Percentiles rank a stretch among this genome's conserved stretches.
Evolutionary conservation across 2,797 vertebrate genomes (phyloP).

Genomic region (Eptatretus atami): DNA sequence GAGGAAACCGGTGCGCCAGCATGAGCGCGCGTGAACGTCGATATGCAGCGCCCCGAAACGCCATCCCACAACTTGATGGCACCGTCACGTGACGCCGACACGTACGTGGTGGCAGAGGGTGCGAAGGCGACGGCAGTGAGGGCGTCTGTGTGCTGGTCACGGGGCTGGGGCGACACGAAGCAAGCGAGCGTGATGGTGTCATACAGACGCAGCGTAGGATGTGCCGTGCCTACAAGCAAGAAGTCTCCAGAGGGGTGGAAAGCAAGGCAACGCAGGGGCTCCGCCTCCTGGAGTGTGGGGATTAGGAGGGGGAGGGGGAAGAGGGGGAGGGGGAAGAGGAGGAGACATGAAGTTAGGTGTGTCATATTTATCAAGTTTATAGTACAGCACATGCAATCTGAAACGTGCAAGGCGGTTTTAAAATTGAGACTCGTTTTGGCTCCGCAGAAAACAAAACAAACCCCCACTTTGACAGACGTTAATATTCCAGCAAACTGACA

Average conservation of each 20-base stretch:
- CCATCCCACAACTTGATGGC: conserved; percentile 96
- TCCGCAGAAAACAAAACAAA: too few relatives aligned
- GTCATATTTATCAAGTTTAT: neutral
- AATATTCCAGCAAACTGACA: too few relatives aligned
- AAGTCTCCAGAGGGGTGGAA: conserved; percentile 92
- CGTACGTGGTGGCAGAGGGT: conserved; percentile 59
- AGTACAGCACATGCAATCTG: too few relatives aligned
- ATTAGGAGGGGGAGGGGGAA: neutral
- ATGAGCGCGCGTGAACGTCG: conserved; percentile 70
- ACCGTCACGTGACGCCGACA: conserved; percentile 75
- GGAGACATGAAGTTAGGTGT: neutral
- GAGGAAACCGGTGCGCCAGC: conserved; percentile 86
- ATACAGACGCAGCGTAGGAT: conserved; percentile 69
- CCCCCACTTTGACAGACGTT: too few relatives aligned
- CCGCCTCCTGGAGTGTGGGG: conserved; percentile 40
- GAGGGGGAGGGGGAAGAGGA: neutral
- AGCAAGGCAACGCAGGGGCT: conserved; percentile 83
- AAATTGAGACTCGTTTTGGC: too few relatives aligned
- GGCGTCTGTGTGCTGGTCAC: conserved; percentile 83
- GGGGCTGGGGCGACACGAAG: conserved; percentile 79
- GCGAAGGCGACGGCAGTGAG: conserved; percentile 74
- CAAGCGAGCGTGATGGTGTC: conserved; percentile 98
- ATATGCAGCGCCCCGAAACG: conserved; percentile 71
- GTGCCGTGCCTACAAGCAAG: conserved; percentile 75
- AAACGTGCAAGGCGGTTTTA: too few relatives aligned